phyloP scores from a whole-genome alignment of 1,140 invertebrate species.

The Halotydeus destructor region DNA sequence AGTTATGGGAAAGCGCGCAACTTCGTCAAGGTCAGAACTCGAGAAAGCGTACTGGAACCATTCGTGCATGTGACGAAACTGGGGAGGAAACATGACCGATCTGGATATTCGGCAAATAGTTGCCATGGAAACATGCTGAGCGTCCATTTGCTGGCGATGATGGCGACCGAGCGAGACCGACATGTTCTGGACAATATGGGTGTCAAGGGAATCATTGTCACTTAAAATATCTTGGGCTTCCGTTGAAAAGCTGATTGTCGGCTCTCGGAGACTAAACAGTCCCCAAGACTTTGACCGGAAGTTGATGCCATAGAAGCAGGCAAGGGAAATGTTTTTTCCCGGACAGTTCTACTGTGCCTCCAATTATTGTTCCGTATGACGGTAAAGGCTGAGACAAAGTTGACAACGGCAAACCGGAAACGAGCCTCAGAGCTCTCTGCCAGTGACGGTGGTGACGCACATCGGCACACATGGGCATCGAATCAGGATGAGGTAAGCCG shows the following conservation, averaged over 20 bases:
- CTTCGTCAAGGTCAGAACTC: constrained; percentile 64
- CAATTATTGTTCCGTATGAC: constrained; percentile 54
- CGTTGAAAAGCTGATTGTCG: constrained; percentile 80
- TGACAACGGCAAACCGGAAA: constrained; percentile 48
- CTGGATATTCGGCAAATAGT: constrained; percentile 72
- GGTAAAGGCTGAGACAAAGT: constrained; percentile 46
- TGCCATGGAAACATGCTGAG: constrained; percentile 29
- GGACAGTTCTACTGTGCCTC: constrained; percentile 75
- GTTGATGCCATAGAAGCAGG: constrained; percentile 92
- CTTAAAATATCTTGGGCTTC: constrained; percentile 57
- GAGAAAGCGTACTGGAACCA: constrained; percentile 95
- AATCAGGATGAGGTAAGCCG: neutral
- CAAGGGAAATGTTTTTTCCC: constrained; percentile 72
- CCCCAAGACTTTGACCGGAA: constrained; percentile 94
- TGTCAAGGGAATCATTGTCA: constrained; percentile 28
- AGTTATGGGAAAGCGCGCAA: constrained; percentile 11
- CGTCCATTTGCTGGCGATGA: constrained; percentile 13
- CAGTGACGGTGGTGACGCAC: constrained; percentile 65
- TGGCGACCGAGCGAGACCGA: constrained; percentile 55
- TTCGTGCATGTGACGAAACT: constrained; percentile 69
- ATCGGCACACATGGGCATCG: neutral
- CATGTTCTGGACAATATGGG: constrained; percentile 36
- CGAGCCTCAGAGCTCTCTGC: constrained; percentile 52
- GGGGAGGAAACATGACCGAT: constrained; percentile 75
- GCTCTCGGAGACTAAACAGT: constrained; percentile 77